A percentile compares a stretch with the other conserved stretches of the same genome.
phyloP scores from a whole-genome alignment of 64 coral and sea anemone genomes.

The Dendronephthya gigantea region DNA sequence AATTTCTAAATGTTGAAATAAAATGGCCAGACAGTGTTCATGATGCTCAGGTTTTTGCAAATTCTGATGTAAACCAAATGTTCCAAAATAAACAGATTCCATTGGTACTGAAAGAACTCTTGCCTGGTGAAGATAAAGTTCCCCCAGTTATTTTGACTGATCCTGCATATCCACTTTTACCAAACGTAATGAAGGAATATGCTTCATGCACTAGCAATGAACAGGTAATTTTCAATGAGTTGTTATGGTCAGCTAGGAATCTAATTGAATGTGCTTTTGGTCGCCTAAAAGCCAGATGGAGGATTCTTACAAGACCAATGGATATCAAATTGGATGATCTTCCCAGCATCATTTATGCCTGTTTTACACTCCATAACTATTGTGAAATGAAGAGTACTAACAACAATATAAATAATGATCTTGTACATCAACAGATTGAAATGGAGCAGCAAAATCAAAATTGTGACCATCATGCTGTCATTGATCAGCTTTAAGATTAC shows the following conservation, averaged over 20 bases:
- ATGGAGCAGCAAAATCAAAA: not conserved
- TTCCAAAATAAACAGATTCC: not conserved
- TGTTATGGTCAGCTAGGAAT: not conserved
- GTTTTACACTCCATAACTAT: not conserved
- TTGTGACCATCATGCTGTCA: not conserved
- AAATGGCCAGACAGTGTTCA: not conserved
- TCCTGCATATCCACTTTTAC: not conserved
- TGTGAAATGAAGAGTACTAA: not conserved
- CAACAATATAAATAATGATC: not conserved
- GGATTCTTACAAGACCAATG: not conserved
- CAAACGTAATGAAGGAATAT: not conserved
- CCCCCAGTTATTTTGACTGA: not conserved
- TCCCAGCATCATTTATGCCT: not conserved
- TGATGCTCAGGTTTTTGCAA: not conserved
- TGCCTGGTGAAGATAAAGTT: not conserved
- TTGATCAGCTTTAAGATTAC: not conserved
- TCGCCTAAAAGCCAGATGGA: not conserved
- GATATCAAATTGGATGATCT: not conserved
- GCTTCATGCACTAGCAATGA: not conserved
- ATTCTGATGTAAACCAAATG: not conserved
- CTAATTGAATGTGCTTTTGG: not conserved
- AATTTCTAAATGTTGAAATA: not conserved
- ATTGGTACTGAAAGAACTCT: not conserved
- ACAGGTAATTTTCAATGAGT: not conserved
- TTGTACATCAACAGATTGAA: not conserved